Evolutionary conservation across 2,113 vertebrate genomes (phyloP), one percentile per base, ranked within the genome.

Genomic region (Muntiacus muntjak): DNA sequence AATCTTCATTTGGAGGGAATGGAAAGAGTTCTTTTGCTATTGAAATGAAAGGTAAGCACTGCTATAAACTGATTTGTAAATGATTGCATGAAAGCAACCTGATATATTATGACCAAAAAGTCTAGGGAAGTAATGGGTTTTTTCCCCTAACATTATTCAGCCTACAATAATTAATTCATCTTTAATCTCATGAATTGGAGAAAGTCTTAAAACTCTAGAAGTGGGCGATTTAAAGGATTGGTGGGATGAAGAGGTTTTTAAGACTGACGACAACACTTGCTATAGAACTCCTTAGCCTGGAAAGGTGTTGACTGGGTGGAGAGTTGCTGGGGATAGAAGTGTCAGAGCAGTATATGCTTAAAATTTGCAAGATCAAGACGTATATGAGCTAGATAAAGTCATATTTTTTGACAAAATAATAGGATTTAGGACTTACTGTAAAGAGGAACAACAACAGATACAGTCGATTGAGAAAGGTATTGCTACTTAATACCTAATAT

Each of bases 31-130:
- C 9, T 84, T 92, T 87, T 58, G 30, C 26, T 84, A 55, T 28
- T 81, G 58, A 97, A 94, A 50, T 89, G 30, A 93, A 92, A 89
- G 67, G 28, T 74, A 74, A 92, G 16, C 58, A 89, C 50, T n/a
- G 1, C 21, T 87, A 26, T 76, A 67, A 89, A 87, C 15, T 94
- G 43, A 55, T 87, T 83, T 8, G 25, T 96, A 67, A 95, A 50
- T 9, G 19, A 67, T 43, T 93, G 54, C 30, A 19, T 82, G 67
- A 83, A 95, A 83, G 14, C 54, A 91, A 16, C 19, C 45, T 87
- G 28, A 57, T 89, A 67, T 14, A 40, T 28, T 79, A 19, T 26
- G 52, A 58, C 86, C 40, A 62, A 19, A 97, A 92, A 79, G 19
- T 62, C 45, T n/a, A 64, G 54, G n/a, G 87, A 87, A 94, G 36